These are phyloP conservation scores for Puntigrus tetrazona DNA, from an alignment of 2,113 vertebrate genomes.

Conservation along the genomic window DNA sequence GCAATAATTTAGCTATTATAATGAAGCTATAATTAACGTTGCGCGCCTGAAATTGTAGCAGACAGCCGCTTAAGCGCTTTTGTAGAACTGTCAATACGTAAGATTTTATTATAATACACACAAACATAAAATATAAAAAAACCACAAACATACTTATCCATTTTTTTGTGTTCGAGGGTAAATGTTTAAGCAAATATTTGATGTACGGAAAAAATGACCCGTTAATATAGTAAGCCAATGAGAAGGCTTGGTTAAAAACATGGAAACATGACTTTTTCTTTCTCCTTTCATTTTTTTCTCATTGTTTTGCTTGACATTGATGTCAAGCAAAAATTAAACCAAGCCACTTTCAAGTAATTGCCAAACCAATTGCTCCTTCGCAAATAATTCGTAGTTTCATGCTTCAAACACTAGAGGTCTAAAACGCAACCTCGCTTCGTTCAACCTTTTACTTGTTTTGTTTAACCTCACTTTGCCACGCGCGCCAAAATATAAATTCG, in stretches of 20 bases:
- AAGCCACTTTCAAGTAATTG: neutral
- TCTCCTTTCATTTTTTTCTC: neutral
- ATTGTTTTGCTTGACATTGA: neutral
- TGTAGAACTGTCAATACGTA: neutral
- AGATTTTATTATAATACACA: neutral
- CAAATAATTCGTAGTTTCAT: neutral
- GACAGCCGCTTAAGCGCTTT: no score
- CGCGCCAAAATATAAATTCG: neutral
- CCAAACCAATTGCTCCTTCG: neutral
- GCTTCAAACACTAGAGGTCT: constrained; percentile 2
- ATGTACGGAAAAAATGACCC: neutral
- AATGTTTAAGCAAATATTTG: no score
- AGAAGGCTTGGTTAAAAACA: neutral
- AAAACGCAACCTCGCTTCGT: no score
- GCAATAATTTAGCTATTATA: no score
- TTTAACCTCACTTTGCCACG: neutral
- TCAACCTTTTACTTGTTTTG: no score
- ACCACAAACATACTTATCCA: neutral
- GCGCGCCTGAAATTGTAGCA: no score
- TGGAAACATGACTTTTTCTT: neutral
- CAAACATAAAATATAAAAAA: neutral
- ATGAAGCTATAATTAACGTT: no score
- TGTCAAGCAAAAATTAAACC: neutral
- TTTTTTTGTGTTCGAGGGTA: no score
- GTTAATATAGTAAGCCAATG: neutral